A percentile compares a stretch with the other conserved stretches of the same genome.
phyloP scores from a whole-genome alignment of 64 coral and sea anemone genomes.

The Catalaphyllia jardinei region DNA sequence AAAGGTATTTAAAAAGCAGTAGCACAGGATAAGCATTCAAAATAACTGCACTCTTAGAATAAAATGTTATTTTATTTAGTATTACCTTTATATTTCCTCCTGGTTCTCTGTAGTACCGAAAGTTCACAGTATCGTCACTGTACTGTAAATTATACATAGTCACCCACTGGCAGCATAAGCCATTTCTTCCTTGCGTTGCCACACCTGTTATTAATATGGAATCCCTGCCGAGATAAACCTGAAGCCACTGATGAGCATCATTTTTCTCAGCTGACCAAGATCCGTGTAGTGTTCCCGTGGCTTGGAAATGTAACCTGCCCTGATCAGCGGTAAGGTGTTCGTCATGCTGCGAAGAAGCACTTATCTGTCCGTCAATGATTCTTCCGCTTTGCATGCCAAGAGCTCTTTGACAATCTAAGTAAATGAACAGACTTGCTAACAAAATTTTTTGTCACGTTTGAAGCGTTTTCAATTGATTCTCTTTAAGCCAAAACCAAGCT shows the following conservation, averaged over 20 bases:
- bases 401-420: background rate
- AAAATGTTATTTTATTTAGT: too few relatives aligned
- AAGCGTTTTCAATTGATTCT: too few relatives aligned
- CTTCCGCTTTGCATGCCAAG: background rate
- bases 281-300: background rate
- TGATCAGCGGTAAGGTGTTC: background rate
- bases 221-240: background rate
- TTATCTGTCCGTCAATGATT: background rate
- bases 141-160: background rate
- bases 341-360: background rate
- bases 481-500: too few relatives aligned
- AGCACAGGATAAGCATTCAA: too few relatives aligned
- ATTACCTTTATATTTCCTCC: background rate
- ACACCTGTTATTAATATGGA: background rate
- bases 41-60: too few relatives aligned
- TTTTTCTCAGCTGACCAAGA: background rate
- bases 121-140: background rate
- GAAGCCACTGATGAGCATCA: background rate
- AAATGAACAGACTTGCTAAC: background rate
- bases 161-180: background rate
- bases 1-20: too few relatives aligned
- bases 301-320: background rate
- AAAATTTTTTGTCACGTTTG: background rate
- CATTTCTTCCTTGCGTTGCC: background rate
- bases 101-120: background rate